Evolutionary conservation across 2,888 invertebrate species (phyloP), one percentile per base, ranked within the genome.

Genomic region (Neria commutata): DNA sequence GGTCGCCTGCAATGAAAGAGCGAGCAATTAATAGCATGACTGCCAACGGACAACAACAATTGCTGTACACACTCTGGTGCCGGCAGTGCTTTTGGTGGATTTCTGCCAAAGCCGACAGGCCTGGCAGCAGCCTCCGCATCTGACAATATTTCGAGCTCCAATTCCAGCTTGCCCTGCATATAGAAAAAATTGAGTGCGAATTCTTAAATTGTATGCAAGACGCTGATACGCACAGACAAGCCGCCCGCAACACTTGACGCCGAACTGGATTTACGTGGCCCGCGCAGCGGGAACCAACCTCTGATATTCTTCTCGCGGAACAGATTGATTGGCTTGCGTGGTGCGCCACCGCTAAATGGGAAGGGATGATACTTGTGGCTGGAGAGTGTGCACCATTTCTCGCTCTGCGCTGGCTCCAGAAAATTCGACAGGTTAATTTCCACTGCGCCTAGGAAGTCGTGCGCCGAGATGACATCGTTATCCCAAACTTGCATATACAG

Each of bases 401-500:
- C n/a, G n/a, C n/a, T n/a, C n/a, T n/a, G n/a, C n/a, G n/a, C n/a
- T n/a, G 81, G 82, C 54, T 73, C 58, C 0, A 66, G 63, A 33
- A 91, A 83, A 60, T 83, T 82, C 25, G 86, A 84, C 21, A 91
- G 76, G 71, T 90, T 86, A 23, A 91, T 73, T 17, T 83, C 83
- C 17, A 89, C 58, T 5, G 84, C 81, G 24, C 89, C 90, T 19
- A 95, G 81, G 75, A 89, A 91, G 70, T 95, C 94, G 74, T 94
- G 90, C 0, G 86, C 83, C 0, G 88, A 86, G 63, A 90, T 84
- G 16, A 88, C 85, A 77, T 94, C 94, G 61, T 89, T 90, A 73
- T 95, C 94, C 89, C 94, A 91, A 19, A 94, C 87, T 82, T 95
- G 92, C 2, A 95, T 75, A 54, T 87, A 85, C 2, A 95, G 84